A percentile compares a stretch with the other conserved stretches of the same genome.
Evolutionary conservation across 1,140 invertebrate species (phyloP).

Genomic region (Tetramorium alpestre): DNA sequence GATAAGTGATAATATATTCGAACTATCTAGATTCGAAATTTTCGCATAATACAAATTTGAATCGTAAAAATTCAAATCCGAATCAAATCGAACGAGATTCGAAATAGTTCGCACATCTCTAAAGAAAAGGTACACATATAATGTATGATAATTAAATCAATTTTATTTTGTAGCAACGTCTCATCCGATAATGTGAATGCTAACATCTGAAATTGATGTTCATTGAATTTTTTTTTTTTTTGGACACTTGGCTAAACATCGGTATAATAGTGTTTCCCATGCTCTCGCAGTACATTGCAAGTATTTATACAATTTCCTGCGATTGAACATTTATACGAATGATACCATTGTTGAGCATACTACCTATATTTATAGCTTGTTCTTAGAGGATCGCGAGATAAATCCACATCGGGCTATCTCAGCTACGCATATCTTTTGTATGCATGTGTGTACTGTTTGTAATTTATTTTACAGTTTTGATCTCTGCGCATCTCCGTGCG

Average conservation of each 20-base stretch:
- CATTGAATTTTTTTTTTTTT: conserved; percentile 1
- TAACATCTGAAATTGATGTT: conserved; percentile 16
- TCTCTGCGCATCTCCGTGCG: neutral
- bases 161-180: conserved; percentile 44
- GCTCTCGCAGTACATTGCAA: neutral
- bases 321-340: conserved; percentile 22
- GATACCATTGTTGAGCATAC: conserved; percentile 26
- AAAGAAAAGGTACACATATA: neutral
- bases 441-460: neutral
- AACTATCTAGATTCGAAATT: too few relatives aligned
- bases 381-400: neutral
- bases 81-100: too few relatives aligned
- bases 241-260: conserved; percentile 44
- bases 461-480: neutral
- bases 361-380: conserved; percentile 24
- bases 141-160: conserved; percentile 46
- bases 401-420: neutral
- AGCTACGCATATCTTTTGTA: neutral
- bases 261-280: neutral
- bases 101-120: too few relatives aligned
- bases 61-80: too few relatives aligned
- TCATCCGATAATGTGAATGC: conserved; percentile 15
- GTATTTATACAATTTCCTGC: neutral
- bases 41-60: too few relatives aligned
- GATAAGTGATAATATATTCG: too few relatives aligned